These are phyloP conservation scores for Glaucopsyche alexis DNA, from an alignment of 2,888 invertebrate genomes.

Conservation along the genomic window DNA sequence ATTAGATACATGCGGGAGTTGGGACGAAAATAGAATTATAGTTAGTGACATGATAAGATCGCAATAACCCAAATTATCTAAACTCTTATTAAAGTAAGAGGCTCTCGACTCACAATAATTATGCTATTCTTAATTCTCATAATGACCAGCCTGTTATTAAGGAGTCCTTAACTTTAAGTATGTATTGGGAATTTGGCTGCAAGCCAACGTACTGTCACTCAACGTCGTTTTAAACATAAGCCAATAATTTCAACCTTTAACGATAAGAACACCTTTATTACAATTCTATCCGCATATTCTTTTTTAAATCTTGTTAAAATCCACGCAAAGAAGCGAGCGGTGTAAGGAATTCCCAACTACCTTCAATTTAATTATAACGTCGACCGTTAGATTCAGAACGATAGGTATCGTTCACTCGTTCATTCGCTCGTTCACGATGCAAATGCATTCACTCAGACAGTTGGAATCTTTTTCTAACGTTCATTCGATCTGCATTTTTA, in stretches of 20 bases:
- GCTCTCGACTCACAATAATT: too few relatives aligned
- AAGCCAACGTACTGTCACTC: neutral
- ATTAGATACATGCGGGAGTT: too few relatives aligned
- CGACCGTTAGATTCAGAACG: conserved; percentile 15
- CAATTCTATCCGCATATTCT: neutral
- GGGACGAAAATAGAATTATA: too few relatives aligned
- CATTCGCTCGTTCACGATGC: conserved; percentile 18
- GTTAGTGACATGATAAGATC: too few relatives aligned
- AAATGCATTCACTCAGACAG: conserved; percentile 25
- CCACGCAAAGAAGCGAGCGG: conserved; percentile 2
- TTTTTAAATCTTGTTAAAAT: conserved; percentile 22
- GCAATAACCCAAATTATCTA: too few relatives aligned
- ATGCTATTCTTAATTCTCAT: too few relatives aligned
- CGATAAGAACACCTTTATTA: neutral
- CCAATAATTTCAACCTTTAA: neutral
- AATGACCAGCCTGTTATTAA: too few relatives aligned
- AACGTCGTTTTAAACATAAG: neutral
- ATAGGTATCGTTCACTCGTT: neutral
- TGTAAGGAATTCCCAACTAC: conserved; percentile 22
- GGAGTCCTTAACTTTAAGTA: too few relatives aligned
- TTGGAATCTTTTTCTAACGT: conserved; percentile 18
- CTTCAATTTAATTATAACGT: conserved; percentile 22
- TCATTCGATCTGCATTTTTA: conserved; percentile 19
- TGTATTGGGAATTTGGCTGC: too few relatives aligned
- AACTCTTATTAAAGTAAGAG: too few relatives aligned